Percentiles rank a stretch among this genome's conserved stretches.
These are phyloP conservation scores for Argyresthia goedartella DNA, from an alignment of 2,888 invertebrate species.

Conservation along the genomic window DNA sequence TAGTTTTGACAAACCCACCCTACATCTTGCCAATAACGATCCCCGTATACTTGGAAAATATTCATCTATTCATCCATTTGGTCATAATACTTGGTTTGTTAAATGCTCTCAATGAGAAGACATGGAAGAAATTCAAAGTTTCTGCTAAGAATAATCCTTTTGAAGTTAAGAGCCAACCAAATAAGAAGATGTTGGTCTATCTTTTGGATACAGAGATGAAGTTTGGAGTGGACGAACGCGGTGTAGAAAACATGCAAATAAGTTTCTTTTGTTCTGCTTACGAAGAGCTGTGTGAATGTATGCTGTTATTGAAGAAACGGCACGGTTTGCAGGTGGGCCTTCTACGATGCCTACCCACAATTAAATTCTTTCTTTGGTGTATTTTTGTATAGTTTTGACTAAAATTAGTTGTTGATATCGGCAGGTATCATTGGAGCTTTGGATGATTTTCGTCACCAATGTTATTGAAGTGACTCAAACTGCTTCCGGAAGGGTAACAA, in stretches of 20 bases:
- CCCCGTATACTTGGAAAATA: conserved; percentile 27
- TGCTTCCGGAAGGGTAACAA: conserved; percentile 24
- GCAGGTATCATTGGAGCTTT: conserved; percentile 29
- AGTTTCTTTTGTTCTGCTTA: conserved; percentile 32
- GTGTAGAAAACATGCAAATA: conserved; percentile 14
- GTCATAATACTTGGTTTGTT: conserved; percentile 25
- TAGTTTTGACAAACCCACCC: conserved; percentile 19
- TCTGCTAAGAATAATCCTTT: conserved; percentile 10
- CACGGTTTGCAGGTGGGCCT: conserved; percentile 30
- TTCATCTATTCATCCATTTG: conserved; percentile 32
- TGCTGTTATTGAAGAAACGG: conserved; percentile 31
- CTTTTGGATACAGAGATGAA: conserved; percentile 17
- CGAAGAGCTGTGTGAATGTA: conserved; percentile 29
- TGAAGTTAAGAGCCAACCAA: conserved; percentile 3
- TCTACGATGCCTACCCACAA: too few species aligned
- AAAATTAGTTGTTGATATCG: conserved; percentile 10
- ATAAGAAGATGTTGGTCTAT: conserved; percentile 15
- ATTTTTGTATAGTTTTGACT: too few species aligned
- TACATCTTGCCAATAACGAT: conserved; percentile 24
- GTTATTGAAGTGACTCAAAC: conserved; percentile 33
- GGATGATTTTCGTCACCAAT: conserved; percentile 41
- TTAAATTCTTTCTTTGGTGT: too few species aligned
- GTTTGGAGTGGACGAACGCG: conserved; percentile 16
- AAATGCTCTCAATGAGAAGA: conserved; percentile 23
- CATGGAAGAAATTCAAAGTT: conserved; percentile 14